Evolutionary conservation across 2,113 vertebrate genomes (phyloP).

Genomic region (Nibea albiflora): DNA sequence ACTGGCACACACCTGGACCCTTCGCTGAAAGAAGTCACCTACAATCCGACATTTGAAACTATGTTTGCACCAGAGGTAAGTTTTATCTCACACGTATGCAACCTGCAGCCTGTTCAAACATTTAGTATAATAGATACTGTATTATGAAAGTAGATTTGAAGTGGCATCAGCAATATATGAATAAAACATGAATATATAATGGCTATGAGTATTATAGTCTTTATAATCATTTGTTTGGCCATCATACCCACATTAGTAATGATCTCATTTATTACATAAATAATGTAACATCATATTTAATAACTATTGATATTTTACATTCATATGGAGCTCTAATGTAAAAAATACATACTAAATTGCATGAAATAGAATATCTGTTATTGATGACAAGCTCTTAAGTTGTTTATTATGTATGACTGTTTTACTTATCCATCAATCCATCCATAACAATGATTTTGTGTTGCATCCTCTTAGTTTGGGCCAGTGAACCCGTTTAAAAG

Average conservation of each 20-base stretch:
- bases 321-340: neutral
- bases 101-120: neutral
- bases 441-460: neutral
- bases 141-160: neutral
- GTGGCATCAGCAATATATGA: rapidly evolving
- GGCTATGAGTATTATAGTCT: too few relatives aligned
- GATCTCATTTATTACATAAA: too few relatives aligned
- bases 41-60: conserved; percentile 94
- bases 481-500: conserved; percentile 94
- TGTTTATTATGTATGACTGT: neutral
- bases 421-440: neutral
- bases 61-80: conserved; percentile 99
- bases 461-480: conserved; percentile 86
- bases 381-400: neutral
- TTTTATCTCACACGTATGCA: neutral
- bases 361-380: neutral
- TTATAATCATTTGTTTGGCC: too few relatives aligned
- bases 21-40: conserved; percentile 91
- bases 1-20: conserved; percentile 95
- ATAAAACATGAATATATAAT: too few relatives aligned
- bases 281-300: neutral
- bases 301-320: neutral
- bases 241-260: neutral
- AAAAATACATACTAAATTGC: neutral
- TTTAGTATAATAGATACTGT: neutral